A percentile compares a stretch with the other conserved stretches of the same genome.
These are phyloP conservation scores for Bombus consobrinus DNA, from an alignment of 1,140 invertebrate species.

Conservation along the genomic window DNA sequence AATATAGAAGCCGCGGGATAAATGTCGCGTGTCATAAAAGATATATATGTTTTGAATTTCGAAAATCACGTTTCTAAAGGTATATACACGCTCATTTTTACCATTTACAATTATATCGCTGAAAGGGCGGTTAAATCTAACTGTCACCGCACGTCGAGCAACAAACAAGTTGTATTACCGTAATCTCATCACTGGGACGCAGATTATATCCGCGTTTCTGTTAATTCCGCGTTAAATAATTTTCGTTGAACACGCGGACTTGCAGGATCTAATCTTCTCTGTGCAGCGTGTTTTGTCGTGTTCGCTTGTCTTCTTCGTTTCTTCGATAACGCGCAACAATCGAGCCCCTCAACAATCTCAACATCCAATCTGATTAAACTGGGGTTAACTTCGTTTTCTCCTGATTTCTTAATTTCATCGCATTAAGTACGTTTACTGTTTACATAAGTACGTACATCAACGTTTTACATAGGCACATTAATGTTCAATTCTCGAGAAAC, in stretches of 20 bases:
- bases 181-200: slow-evolving; percentile 45
- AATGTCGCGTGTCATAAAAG: not conserved
- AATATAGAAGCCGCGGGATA: not conserved
- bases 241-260: slow-evolving; percentile 39
- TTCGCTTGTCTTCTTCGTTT: not conserved
- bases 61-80: slow-evolving; percentile 1
- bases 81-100: not conserved
- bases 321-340: not conserved
- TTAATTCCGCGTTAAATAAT: slow-evolving; percentile 59
- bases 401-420: too few species aligned
- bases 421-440: too few species aligned
- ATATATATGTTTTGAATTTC: not conserved
- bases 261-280: slow-evolving; percentile 28
- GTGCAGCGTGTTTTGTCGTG: slow-evolving; percentile 1
- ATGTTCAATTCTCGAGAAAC: too few species aligned
- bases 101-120: not conserved
- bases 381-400: too few species aligned
- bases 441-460: too few species aligned
- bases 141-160: slow-evolving; percentile 41
- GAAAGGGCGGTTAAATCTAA: slow-evolving; percentile 42
- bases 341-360: too few species aligned
- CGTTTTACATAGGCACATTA: too few species aligned
- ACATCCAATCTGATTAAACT: too few species aligned
- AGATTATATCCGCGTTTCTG: slow-evolving; percentile 10
- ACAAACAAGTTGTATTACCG: slow-evolving; percentile 52